Percentiles rank a stretch among this genome's conserved stretches.
phyloP scores from a whole-genome alignment of 1,140 invertebrate genomes.

The Brachionus rotundiformis region DNA sequence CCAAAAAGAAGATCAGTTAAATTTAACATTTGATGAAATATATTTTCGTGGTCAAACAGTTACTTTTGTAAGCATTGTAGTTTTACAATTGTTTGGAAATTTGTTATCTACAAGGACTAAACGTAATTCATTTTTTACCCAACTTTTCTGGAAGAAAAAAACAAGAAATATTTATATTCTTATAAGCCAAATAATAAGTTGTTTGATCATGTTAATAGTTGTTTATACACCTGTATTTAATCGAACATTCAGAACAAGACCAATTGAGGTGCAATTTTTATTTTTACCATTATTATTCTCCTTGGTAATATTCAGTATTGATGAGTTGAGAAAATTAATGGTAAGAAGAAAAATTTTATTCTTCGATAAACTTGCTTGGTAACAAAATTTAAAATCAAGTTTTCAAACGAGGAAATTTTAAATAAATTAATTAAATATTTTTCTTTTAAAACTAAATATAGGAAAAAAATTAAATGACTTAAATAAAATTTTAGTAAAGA shows the following conservation, averaged over 20 bases:
- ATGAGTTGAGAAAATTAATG: constrained; percentile 27
- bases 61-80: neutral
- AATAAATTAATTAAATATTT: neutral
- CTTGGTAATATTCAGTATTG: neutral
- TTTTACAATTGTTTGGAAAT: constrained; percentile 20
- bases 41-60: neutral
- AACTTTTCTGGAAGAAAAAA: constrained; percentile 5
- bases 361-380: constrained; percentile 46
- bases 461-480: neutral
- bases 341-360: constrained; percentile 34
- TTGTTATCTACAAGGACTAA: constrained; percentile 31
- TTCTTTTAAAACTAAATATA: neutral
- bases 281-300: constrained; percentile 7
- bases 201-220: neutral
- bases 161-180: constrained; percentile 29
- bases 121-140: neutral
- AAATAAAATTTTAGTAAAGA: no score
- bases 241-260: neutral
- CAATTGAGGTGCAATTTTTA: constrained; percentile 4
- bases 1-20: neutral
- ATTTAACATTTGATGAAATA: neutral
- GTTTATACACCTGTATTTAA: constrained; percentile 2
- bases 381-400: neutral
- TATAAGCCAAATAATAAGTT: neutral
- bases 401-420: neutral